phyloP scores from a whole-genome alignment of 2,888 invertebrate genomes.

The Elmis aenea region DNA sequence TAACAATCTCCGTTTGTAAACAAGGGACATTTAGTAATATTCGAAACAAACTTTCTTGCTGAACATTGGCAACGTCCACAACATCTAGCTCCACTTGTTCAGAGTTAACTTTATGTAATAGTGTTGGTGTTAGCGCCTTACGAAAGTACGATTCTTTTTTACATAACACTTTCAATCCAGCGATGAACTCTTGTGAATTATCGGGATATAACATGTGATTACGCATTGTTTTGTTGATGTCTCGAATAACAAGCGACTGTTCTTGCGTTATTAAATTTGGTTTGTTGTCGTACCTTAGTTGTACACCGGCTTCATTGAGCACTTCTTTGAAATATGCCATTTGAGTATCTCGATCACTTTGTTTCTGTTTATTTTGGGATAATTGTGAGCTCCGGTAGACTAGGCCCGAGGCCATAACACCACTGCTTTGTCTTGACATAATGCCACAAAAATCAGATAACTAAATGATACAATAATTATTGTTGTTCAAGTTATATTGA shows the following conservation, averaged over 20 bases:
- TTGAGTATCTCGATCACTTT: conserved; percentile 3
- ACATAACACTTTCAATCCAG: conserved; percentile 44
- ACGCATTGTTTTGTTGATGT: conserved; percentile 32
- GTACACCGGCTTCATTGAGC: conserved; percentile 31
- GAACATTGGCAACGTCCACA: conserved; percentile 2
- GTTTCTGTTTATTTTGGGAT: not conserved
- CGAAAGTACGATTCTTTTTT: conserved; percentile 36
- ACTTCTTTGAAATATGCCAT: conserved; percentile 25
- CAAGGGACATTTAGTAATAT: conserved; percentile 59
- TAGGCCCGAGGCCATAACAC: no score
- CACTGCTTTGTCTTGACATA: no score
- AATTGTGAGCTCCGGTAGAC: not conserved
- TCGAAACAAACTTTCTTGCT: conserved; percentile 57
- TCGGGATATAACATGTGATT: conserved; percentile 12
- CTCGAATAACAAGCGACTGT: conserved; percentile 39
- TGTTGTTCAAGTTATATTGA: no score
- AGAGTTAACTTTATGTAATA: conserved; percentile 31
- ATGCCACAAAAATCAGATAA: no score
- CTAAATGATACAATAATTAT: no score
- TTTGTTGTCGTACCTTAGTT: conserved; percentile 26
- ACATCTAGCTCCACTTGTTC: conserved; percentile 7
- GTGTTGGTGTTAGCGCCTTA: conserved; percentile 38
- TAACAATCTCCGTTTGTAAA: conserved; percentile 56
- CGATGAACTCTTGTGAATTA: conserved; percentile 43
- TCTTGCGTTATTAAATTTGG: conserved; percentile 37